Evolutionary conservation across 1,140 invertebrate genomes (phyloP).

Genomic region (Diachasma alloeum): DNA sequence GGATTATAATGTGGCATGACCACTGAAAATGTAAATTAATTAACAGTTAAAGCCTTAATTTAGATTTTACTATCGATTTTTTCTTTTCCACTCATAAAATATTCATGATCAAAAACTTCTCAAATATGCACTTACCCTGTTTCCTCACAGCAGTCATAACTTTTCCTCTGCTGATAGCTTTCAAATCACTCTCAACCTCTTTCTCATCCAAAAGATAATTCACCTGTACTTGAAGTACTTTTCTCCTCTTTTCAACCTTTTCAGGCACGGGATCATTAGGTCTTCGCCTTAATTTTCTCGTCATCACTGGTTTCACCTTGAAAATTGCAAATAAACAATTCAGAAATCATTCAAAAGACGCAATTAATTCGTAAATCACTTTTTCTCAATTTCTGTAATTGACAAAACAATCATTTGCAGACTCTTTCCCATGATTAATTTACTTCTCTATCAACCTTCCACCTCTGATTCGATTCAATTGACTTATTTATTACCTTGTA

Average conservation of each 20-base stretch:
- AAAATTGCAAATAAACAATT: conserved; percentile 12
- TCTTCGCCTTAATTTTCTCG: conserved; percentile 86
- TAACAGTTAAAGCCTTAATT: conserved; percentile 19
- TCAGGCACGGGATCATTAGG: conserved; percentile 93
- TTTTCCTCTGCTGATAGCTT: conserved; percentile 80
- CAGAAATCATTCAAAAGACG: not conserved
- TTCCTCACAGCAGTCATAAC: conserved; percentile 64
- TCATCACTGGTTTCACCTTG: conserved; percentile 78
- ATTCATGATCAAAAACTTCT: no score
- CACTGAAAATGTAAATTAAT: conserved; percentile 45
- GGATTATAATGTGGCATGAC: conserved; percentile 62
- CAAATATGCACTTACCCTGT: conserved; percentile 50
- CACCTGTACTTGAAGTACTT: conserved; percentile 82
- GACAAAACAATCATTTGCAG: not conserved
- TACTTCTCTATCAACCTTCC: no score
- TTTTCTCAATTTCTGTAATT: not conserved
- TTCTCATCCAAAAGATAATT: conserved; percentile 88
- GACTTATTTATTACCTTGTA: not conserved
- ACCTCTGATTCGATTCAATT: not conserved
- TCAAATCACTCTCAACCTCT: conserved; percentile 88
- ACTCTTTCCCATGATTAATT: no score
- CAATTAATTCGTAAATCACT: not conserved
- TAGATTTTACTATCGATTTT: not conserved
- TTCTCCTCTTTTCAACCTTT: conserved; percentile 80
- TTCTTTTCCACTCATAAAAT: no score